phyloP scores from a whole-genome alignment of 2,888 invertebrate species.

The Agrilus mali region DNA sequence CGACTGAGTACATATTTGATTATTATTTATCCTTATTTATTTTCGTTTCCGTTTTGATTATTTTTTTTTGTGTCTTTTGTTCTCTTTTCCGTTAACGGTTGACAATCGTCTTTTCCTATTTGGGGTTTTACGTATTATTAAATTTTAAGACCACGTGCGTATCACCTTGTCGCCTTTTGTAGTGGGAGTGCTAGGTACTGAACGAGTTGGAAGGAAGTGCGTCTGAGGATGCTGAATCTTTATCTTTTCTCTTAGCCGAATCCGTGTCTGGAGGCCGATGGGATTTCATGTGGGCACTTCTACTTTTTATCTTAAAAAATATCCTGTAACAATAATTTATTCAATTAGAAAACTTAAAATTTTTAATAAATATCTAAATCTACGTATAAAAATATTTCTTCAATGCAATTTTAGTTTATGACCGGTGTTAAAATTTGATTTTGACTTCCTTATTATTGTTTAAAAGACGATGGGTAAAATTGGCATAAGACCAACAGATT shows the following conservation, averaged over 20 bases:
- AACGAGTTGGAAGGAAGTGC: slow-evolving; percentile 32
- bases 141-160: too few relatives aligned
- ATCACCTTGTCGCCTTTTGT: too few relatives aligned
- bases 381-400: too few relatives aligned
- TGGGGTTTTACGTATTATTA: too few relatives aligned
- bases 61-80: not conserved
- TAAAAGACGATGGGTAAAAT: too few relatives aligned
- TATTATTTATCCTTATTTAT: not conserved
- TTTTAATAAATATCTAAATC: too few relatives aligned
- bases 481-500: too few relatives aligned
- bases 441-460: too few relatives aligned
- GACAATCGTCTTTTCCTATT: not conserved
- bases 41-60: not conserved
- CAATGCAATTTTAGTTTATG: too few relatives aligned
- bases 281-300: slow-evolving; percentile 99
- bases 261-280: slow-evolving; percentile 86
- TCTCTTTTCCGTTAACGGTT: not conserved
- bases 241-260: slow-evolving; percentile 31
- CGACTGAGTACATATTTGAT: not conserved
- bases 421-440: too few relatives aligned
- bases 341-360: not conserved
- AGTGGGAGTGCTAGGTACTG: slow-evolving; percentile 27
- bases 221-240: slow-evolving; percentile 18
- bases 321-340: slow-evolving; percentile 56
- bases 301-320: slow-evolving; percentile 96